Base-by-base conservation (phyloP, 2,888 invertebrate genomes). In the Teleogryllus oceanicus region DNA sequence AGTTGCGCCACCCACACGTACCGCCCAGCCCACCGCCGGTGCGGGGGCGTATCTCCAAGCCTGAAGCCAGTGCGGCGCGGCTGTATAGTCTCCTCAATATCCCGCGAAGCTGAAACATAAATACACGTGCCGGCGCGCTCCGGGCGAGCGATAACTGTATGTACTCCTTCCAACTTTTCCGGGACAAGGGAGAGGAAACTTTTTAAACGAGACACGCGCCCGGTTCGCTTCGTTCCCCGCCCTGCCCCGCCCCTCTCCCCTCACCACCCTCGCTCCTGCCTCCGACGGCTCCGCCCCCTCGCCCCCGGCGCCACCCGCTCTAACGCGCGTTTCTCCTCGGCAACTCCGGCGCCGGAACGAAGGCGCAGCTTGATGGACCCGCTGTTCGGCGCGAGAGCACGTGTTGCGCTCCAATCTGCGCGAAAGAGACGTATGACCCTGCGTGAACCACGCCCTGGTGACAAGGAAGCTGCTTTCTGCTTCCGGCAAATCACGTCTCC, bases 141-240 rank as follows among this genome's bases (percentile, higher is more conserved):
- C 16, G n/a, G 62, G n/a, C 62, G 62, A 62, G 62, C 62, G 62
- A 62, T 62, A 62, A n/a, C 62, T 62, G 62, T 62, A n/a, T 62
- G 62, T 62, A 62, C n/a, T 62, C 62, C 16, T 62, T n/a, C n/a
- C 62, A 62, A 62, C 62, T 62, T 62, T n/a, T n/a, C n/a, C 62
- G 62, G n/a, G n/a, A 62, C 16, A 62, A 62, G n/a, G n/a, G 62
- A 62, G 62, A 18, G 13, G 62, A 62, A 62, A 62, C 62, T 62
- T 62, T 62, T 37, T 62, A n/a, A 62, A 62, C 62, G n/a, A 37
- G 37, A 13, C 62, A 13, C 62, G 62, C 62, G 62, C 62, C 62
- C 62, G 13, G 16, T 62, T 62, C 62, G 62, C 62, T n/a, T 62
- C 18, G 62, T 10, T 3, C 18, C 5, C 13, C 62, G 62, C 16